Percentiles rank a stretch among this genome's conserved stretches.
These are phyloP conservation scores for Asarcornis scutulata DNA, from an alignment of 2,113 vertebrate species.

Conservation along the genomic window DNA sequence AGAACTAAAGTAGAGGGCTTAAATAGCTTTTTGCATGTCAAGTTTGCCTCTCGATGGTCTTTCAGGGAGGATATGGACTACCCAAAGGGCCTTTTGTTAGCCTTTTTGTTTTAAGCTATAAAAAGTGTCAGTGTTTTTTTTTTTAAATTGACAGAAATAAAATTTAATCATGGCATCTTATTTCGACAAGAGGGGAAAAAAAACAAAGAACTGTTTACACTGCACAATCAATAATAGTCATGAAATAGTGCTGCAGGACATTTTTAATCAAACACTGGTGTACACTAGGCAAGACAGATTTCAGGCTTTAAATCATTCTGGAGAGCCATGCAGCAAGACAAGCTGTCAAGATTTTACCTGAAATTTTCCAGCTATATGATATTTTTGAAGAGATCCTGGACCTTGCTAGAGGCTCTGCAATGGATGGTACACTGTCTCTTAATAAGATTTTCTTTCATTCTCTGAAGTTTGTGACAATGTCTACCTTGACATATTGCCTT, in stretches of 20 bases:
- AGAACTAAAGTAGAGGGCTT: neutral
- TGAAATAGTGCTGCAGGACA: neutral
- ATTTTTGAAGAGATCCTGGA: neutral
- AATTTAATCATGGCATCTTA: neutral
- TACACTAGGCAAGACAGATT: neutral
- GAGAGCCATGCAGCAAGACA: neutral
- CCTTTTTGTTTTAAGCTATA: neutral
- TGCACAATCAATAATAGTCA: neutral
- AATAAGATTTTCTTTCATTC: constrained; percentile 16
- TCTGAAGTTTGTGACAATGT: neutral
- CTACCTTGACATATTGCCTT: neutral
- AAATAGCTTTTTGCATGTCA: neutral
- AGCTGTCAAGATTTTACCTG: constrained; percentile 47
- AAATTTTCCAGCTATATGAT: constrained; percentile 63
- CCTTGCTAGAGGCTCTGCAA: constrained; percentile 43
- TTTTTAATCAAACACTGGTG: neutral
- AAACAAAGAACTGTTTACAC: neutral
- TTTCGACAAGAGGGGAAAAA: neutral
- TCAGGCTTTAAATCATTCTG: constrained; percentile 35
- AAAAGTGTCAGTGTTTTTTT: neutral
- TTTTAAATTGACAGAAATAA: neutral
- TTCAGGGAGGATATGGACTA: neutral
- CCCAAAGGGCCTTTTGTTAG: neutral
- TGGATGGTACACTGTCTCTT: constrained; percentile 46
- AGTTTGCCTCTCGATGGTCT: neutral